Evolutionary conservation across 1,140 invertebrate genomes (phyloP), one percentile per base, ranked within the genome.

Genomic region (Sinonovacula constricta): DNA sequence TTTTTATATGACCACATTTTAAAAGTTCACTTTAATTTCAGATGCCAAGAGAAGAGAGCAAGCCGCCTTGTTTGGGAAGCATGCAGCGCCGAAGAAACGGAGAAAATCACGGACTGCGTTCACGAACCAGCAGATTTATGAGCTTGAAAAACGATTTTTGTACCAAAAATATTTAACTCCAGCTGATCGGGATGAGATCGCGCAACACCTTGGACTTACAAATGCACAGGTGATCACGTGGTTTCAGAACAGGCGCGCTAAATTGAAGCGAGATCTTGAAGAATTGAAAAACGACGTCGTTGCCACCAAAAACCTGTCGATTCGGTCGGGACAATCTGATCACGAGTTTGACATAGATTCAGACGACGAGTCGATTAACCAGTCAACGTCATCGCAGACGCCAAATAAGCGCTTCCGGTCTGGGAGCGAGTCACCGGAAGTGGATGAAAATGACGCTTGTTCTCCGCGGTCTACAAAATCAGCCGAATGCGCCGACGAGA

Each of bases 271-370:
- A 31, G 98, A 99, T 91, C 97, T 99, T 94, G 98, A 99, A 89
- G 98, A 99, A 89, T 92, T 99, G 81, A 99, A 99, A 90, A 98
- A 99, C 90, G 98, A 99, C 91, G 97, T 99, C 0, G 97, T 98
- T 15, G 87, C 87, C n/a, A 81, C 83, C 57, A 80, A 75, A 56
- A 39, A 68, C 30, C 34, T 67, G 34, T 77, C 65, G 33, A 49
- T 51, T 15, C 56, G 36, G 24, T 71, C 66, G 10, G 68, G 57
- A 54, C 49, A 57, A 0, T 70, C 66, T 15, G 76, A 79, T 56
- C 51, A 59, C 3, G 74, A 77, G 12, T 65, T 74, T 31, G 36
- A 31, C 39, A 74, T 74, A 49, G 71, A 74, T 28, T 74, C 71
- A 0, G 71, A 74, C 49, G 51, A 31, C 5, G 71, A 74, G 1